Percentiles rank a stretch among this genome's conserved stretches.
phyloP scores from a whole-genome alignment of 2,113 vertebrate genomes.

The Nibea coibor region DNA sequence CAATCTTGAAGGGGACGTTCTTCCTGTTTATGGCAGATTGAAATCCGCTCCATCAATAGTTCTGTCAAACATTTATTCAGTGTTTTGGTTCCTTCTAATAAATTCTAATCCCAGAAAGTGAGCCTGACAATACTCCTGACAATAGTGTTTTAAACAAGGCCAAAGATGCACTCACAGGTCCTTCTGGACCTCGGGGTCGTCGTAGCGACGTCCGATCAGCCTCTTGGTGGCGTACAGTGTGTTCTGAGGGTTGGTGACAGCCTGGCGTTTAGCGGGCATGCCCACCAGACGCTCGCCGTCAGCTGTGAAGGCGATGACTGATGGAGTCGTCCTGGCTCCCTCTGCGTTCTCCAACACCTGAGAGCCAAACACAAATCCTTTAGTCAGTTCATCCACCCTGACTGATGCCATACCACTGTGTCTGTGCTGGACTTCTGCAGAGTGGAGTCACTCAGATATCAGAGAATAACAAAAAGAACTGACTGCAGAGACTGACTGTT shows the following conservation, averaged over 20 bases:
- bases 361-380: background rate
- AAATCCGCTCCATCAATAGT: background rate
- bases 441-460: background rate
- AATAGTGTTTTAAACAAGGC: background rate
- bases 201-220: constrained; percentile 94
- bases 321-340: constrained; percentile 96
- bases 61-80: background rate
- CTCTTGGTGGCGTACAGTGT: constrained; percentile 98
- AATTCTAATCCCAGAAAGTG: background rate
- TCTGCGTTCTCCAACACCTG: constrained; percentile 97
- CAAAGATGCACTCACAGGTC: constrained; percentile 88
- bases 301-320: constrained; percentile 92
- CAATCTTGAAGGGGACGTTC: constrained; percentile 97
- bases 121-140: background rate
- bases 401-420: background rate
- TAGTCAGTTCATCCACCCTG: background rate
- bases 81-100: no score
- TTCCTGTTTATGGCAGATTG: constrained; percentile 83
- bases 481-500: no score
- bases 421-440: no score
- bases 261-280: constrained; percentile 97
- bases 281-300: constrained; percentile 95
- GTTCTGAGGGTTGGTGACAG: constrained; percentile 97
- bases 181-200: constrained; percentile 96
- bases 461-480: background rate